Evolutionary conservation across 1,140 invertebrate species (phyloP).

Genomic region (Acyrthosiphon pisum): DNA sequence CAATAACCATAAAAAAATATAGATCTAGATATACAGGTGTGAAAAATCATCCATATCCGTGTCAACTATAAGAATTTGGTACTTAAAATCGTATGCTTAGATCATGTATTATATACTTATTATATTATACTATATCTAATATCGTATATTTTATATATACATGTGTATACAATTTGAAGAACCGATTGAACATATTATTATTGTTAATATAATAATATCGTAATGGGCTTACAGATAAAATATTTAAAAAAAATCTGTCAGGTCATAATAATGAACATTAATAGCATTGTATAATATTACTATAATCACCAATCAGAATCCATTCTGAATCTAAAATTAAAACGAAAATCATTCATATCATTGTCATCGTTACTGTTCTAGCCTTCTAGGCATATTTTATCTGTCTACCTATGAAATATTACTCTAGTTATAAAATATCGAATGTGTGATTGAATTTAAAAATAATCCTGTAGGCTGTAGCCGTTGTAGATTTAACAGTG

Average conservation of each 20-base stretch:
- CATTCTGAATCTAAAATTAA: not conserved
- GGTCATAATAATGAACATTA: not conserved
- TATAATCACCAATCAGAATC: not conserved
- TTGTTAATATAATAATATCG: not conserved
- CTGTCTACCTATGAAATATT: not conserved
- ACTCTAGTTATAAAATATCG: not conserved
- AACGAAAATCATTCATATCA: not conserved
- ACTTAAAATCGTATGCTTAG: too few species aligned
- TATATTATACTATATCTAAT: not conserved
- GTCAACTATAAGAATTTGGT: not conserved
- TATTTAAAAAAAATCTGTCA: not conserved
- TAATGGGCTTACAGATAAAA: too few species aligned
- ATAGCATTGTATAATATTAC: not conserved
- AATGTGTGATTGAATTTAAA: not conserved
- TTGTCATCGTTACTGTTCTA: not conserved
- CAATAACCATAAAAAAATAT: not conserved
- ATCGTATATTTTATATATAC: not conserved
- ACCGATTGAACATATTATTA: too few species aligned
- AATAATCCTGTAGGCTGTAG: not conserved
- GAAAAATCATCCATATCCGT: conserved; percentile 18
- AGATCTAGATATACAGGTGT: not conserved
- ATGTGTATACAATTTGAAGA: not conserved
- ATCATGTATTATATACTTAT: too few species aligned
- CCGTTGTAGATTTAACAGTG: not conserved
- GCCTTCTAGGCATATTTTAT: too few species aligned